Evolutionary conservation across 2,888 invertebrate genomes (phyloP).

Genomic region (Muschampia plurimacula): DNA sequence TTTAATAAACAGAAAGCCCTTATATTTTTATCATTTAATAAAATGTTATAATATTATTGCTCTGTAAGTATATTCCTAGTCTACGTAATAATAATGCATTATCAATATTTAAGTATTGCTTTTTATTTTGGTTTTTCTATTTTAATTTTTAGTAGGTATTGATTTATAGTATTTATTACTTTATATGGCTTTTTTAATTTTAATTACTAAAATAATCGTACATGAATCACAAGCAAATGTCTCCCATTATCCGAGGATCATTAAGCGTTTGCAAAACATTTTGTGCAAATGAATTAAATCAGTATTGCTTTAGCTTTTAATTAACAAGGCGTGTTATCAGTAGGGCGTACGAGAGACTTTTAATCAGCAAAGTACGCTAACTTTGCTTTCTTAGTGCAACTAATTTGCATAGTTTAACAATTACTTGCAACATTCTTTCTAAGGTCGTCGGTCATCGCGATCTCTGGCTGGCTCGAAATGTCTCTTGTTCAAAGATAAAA

Average conservation of each 20-base stretch:
- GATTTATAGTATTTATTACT: too few species aligned
- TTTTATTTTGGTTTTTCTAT: too few species aligned
- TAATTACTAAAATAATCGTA: too few species aligned
- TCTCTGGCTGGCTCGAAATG: conserved; percentile 39
- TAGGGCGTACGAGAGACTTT: conserved; percentile 57
- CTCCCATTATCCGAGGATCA: conserved; percentile 22
- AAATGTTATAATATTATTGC: too few species aligned
- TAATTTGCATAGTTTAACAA: conserved; percentile 80
- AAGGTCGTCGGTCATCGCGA: conserved; percentile 54
- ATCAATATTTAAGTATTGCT: too few species aligned
- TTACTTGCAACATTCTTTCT: conserved; percentile 75
- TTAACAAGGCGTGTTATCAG: conserved; percentile 66
- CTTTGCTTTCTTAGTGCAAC: conserved; percentile 44
- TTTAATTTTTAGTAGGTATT: too few species aligned
- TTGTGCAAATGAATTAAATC: conserved; percentile 51
- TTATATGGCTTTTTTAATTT: too few species aligned
- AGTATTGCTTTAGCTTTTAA: conserved; percentile 55
- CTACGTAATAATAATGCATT: too few species aligned
- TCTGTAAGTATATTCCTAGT: too few species aligned
- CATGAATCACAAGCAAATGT: too few species aligned
- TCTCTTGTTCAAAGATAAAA: conserved; percentile 30
- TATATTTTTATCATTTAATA: too few species aligned
- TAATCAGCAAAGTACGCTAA: conserved; percentile 49
- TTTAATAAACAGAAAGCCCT: too few species aligned
- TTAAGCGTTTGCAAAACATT: conserved; percentile 42